phyloP scores from a whole-genome alignment of 2,797 vertebrate genomes.

The Coregonus sp. region DNA sequence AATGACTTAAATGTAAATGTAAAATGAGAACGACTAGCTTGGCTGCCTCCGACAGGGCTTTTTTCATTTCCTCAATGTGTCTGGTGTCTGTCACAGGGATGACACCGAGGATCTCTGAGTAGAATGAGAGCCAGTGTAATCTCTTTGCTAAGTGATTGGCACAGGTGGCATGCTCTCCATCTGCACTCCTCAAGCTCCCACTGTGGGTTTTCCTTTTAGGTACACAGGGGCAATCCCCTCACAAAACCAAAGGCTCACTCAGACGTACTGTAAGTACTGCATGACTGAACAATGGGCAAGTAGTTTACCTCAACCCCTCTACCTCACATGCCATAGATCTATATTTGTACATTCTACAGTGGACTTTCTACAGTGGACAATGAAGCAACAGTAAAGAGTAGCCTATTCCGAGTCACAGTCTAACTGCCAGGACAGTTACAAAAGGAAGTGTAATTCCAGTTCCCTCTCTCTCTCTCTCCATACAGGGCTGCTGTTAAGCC shows the following conservation, averaged over 20 bases:
- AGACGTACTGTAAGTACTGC: neutral
- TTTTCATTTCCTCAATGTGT: slow-evolving; percentile 46
- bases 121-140: neutral
- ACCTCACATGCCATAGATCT: neutral
- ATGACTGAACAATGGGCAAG: slow-evolving; percentile 8
- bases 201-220: neutral
- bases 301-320: neutral
- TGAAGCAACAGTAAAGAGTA: neutral
- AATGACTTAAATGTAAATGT: too few relatives aligned
- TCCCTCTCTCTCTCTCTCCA: slow-evolving; percentile 17
- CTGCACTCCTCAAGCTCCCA: neutral
- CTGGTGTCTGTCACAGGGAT: slow-evolving; percentile 28
- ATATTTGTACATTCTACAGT: neutral
- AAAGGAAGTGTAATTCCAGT: slow-evolving; percentile 32
- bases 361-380: neutral
- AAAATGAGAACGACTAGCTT: slow-evolving; percentile 33
- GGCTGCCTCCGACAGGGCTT: slow-evolving; percentile 41
- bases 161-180: slow-evolving; percentile 1
- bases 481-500: neutral
- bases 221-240: neutral
- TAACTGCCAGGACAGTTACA: slow-evolving; percentile 7
- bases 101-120: neutral
- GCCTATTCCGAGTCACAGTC: neutral
- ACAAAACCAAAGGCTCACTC: slow-evolving; percentile 6
- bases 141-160: slow-evolving; percentile 4